Evolutionary conservation across 2,888 invertebrate genomes (phyloP).

Genomic region (Byasa hedistus): DNA sequence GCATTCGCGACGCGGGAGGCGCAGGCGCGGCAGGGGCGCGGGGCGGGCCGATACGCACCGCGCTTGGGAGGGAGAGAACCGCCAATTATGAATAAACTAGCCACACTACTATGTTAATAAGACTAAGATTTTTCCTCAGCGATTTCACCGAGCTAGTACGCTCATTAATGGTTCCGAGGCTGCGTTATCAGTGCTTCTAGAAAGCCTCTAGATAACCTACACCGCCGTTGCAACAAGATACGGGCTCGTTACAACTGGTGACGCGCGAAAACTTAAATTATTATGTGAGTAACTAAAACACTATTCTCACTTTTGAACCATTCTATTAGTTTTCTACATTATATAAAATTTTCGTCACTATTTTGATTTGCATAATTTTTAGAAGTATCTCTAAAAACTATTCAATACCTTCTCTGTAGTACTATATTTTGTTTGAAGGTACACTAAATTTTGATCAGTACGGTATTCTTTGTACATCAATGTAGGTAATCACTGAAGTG

Average conservation of each 20-base stretch:
- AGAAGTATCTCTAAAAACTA: too few relatives aligned
- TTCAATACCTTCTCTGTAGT: too few relatives aligned
- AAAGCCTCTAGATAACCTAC: constrained; percentile 56
- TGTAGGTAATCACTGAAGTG: background rate
- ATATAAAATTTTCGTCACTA: too few relatives aligned
- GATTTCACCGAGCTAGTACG: constrained; percentile 67
- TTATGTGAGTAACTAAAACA: background rate
- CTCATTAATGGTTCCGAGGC: constrained; percentile 72
- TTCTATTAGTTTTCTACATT: too few relatives aligned
- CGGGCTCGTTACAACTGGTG: constrained; percentile 20
- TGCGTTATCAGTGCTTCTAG: constrained; percentile 62
- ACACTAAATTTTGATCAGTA: background rate
- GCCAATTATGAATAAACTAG: constrained; percentile 78
- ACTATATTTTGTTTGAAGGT: too few relatives aligned
- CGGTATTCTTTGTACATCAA: background rate
- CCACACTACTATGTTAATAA: constrained; percentile 75
- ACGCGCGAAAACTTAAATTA: constrained; percentile 9
- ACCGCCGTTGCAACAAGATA: constrained; percentile 34
- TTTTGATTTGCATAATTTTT: too few relatives aligned
- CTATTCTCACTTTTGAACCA: too few relatives aligned
- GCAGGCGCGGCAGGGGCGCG: constrained; percentile 46
- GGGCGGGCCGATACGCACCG: constrained; percentile 46
- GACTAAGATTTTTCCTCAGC: constrained; percentile 70
- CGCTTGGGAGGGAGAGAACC: constrained; percentile 62
- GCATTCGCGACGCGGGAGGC: constrained; percentile 52